A percentile compares a stretch with the other conserved stretches of the same genome.
phyloP scores from a whole-genome alignment of 2,113 vertebrate genomes.

The Amphiprion ocellaris region DNA sequence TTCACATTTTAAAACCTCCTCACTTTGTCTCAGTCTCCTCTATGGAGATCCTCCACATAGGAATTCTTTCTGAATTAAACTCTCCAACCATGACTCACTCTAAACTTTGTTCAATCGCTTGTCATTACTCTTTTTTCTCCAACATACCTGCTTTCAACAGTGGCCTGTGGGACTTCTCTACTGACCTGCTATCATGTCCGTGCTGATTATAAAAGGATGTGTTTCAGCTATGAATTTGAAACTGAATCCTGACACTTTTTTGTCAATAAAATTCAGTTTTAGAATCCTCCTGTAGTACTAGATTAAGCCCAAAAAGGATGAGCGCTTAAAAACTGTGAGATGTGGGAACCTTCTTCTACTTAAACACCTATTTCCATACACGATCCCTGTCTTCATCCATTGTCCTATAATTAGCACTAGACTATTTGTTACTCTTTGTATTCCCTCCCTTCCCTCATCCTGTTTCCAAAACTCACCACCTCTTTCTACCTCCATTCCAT shows the following conservation, averaged over 20 bases:
- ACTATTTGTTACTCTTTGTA: conserved; percentile 30
- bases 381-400: conserved; percentile 17
- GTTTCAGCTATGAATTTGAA: not conserved
- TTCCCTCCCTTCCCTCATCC: conserved; percentile 8
- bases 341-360: not conserved
- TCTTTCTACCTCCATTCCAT: conserved; percentile 16
- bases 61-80: conserved; percentile 53
- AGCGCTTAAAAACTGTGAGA: conserved; percentile 14
- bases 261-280: conserved; percentile 4
- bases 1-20: conserved; percentile 44
- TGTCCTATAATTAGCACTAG: conserved; percentile 13
- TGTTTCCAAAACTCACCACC: conserved; percentile 30
- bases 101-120: conserved; percentile 34
- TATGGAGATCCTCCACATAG: conserved; percentile 37
- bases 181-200: not conserved
- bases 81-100: conserved; percentile 35
- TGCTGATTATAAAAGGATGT: conserved; percentile 12
- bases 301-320: conserved; percentile 17
- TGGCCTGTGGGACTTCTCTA: conserved; percentile 1
- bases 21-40: conserved; percentile 47
- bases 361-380: conserved; percentile 19
- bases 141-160: conserved; percentile 20
- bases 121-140: conserved; percentile 20
- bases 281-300: not conserved
- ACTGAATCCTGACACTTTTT: conserved; percentile 1